phyloP scores from a whole-genome alignment of 2,113 vertebrate genomes.

The Heteronetta atricapilla region DNA sequence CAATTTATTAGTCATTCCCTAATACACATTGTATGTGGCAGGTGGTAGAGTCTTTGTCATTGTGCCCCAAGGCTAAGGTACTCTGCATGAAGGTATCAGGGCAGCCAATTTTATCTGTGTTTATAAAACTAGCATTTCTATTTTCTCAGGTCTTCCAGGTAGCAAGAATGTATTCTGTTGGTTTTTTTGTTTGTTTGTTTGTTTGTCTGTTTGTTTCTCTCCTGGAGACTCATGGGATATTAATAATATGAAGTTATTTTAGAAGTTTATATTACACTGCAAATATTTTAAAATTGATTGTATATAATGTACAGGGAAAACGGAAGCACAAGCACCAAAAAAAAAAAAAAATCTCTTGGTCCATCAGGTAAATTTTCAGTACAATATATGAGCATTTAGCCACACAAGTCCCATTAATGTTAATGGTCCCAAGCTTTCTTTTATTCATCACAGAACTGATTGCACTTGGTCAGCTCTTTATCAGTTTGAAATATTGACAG shows the following conservation, averaged over 20 bases:
- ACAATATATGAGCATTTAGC: constrained; percentile 24
- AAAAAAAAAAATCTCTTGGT: not conserved
- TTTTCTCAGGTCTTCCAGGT: constrained; percentile 21
- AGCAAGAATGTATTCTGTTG: not conserved
- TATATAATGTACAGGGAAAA: not conserved
- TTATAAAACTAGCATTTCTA: constrained; percentile 23
- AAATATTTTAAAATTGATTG: constrained; percentile 8
- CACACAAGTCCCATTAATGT: constrained; percentile 64
- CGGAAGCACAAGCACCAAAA: not conserved
- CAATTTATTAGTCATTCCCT: constrained; percentile 25
- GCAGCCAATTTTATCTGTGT: constrained; percentile 35
- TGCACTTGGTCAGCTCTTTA: constrained; percentile 70
- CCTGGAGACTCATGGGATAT: not conserved
- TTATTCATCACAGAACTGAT: constrained; percentile 60
- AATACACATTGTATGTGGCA: constrained; percentile 20
- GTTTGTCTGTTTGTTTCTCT: not conserved
- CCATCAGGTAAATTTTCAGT: constrained; percentile 1
- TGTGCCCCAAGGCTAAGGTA: constrained; percentile 40
- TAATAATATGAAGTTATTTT: constrained; percentile 24
- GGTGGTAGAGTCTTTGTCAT: constrained; percentile 15
- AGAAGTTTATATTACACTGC: not conserved
- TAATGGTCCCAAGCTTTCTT: constrained; percentile 66
- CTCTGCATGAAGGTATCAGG: constrained; percentile 41
- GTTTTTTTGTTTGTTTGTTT: not conserved
- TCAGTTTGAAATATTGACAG: constrained; percentile 69